Conservation (phyloP, 2,888 invertebrate species). For the Aplocera efformata region DNA sequence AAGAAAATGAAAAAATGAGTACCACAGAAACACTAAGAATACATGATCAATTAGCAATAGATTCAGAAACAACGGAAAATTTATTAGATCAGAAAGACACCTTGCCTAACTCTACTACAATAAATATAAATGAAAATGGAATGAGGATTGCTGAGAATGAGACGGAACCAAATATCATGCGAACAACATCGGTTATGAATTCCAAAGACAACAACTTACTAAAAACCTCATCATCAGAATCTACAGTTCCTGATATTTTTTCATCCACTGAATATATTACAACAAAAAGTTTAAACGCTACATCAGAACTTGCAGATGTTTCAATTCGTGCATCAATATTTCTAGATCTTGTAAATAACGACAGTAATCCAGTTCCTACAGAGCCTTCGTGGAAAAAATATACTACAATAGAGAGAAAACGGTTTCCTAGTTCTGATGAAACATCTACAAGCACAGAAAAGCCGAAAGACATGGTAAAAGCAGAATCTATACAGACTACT, state of each 20-base stretch:
- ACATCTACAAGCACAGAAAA: constrained; percentile 18
- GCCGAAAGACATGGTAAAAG: constrained; percentile 34
- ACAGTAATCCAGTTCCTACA: constrained; percentile 13
- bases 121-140: background rate
- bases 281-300: background rate
- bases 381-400: constrained; percentile 44
- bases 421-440: constrained; percentile 24
- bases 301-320: constrained; percentile 1
- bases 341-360: constrained; percentile 3
- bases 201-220: background rate
- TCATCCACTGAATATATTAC: background rate
- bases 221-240: background rate
- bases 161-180: background rate
- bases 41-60: constrained; percentile 9
- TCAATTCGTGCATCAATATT: constrained; percentile 1
- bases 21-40: background rate
- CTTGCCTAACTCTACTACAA: background rate
- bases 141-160: background rate
- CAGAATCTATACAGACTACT: constrained; percentile 38
- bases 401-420: constrained; percentile 45
- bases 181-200: background rate
- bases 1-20: background rate
- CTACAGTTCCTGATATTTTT: background rate
- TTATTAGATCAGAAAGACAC: background rate
- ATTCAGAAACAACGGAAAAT: constrained; percentile 8